A percentile compares a stretch with the other conserved stretches of the same genome.
Conservation (phyloP, 2,113 vertebrate species). For the Gobio gobio region DNA sequence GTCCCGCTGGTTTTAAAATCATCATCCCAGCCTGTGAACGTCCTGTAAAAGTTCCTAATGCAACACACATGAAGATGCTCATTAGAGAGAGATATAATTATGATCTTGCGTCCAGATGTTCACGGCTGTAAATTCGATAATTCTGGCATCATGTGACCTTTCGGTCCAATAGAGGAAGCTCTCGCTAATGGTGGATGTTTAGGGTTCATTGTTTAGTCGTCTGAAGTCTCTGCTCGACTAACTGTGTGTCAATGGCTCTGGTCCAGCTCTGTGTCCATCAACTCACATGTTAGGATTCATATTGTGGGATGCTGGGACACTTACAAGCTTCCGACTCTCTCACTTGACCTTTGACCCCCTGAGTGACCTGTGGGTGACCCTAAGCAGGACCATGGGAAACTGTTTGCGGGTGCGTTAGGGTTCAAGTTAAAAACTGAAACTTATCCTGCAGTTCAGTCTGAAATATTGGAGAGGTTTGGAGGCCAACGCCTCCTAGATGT, state of each 20-base stretch:
- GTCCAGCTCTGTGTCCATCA: not conserved
- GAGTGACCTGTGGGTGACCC: slow-evolving; percentile 39
- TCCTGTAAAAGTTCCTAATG: not conserved
- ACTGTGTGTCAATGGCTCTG: not conserved
- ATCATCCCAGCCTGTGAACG: not conserved
- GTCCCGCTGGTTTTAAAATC: not conserved
- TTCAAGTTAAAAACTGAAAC: not conserved
- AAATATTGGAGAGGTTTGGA: not conserved
- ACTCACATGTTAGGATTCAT: not conserved
- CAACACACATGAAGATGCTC: slow-evolving; percentile 14
- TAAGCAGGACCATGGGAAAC: slow-evolving; percentile 27
- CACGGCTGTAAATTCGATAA: not conserved
- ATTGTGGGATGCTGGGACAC: slow-evolving; percentile 32
- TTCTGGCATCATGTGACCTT: too few relatives aligned
- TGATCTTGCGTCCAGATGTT: slow-evolving; percentile 22
- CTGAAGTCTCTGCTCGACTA: slow-evolving; percentile 2
- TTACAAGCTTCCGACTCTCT: slow-evolving; percentile 9
- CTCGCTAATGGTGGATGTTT: not conserved
- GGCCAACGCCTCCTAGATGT: not conserved
- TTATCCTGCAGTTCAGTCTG: not conserved
- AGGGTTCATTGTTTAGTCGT: not conserved
- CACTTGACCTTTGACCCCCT: slow-evolving; percentile 37
- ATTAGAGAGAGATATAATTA: slow-evolving; percentile 33
- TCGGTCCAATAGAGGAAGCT: not conserved
- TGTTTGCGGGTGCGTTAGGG: not conserved